Evolutionary conservation across 2,113 vertebrate genomes (phyloP).

Genomic region (Oxyura jamaicensis): DNA sequence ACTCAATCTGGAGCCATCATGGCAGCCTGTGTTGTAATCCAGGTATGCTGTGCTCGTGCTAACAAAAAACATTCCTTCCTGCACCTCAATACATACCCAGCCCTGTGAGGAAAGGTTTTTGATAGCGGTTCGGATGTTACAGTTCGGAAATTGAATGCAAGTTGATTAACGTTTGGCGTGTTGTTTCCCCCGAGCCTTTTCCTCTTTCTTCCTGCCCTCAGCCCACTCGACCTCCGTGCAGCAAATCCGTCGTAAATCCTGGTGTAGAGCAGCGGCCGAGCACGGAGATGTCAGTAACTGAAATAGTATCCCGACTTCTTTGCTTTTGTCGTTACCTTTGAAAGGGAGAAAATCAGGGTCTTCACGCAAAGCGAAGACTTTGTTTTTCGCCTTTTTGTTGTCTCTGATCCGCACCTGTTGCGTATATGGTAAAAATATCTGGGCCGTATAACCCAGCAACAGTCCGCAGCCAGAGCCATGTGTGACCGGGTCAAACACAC

Average conservation of each 20-base stretch:
- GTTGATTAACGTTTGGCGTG: background rate
- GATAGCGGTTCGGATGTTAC: background rate
- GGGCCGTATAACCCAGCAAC: conserved; percentile 71
- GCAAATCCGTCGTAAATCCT: background rate
- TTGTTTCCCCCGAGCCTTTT: background rate
- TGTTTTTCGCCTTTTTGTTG: conserved; percentile 48
- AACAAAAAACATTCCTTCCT: background rate
- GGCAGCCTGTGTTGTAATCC: background rate
- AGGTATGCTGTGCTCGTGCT: background rate
- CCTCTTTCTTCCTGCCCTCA: background rate
- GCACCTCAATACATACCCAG: background rate
- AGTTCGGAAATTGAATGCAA: background rate
- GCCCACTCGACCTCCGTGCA: background rate
- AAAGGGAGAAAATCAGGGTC: conserved; percentile 41
- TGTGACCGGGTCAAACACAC: conserved; percentile 78
- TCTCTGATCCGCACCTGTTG: conserved; percentile 77
- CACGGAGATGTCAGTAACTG: background rate
- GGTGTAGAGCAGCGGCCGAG: rapidly evolving
- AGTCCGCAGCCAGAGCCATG: conserved; percentile 66
- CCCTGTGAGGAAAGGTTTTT: background rate
- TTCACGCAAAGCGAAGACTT: conserved; percentile 37
- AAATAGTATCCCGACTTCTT: background rate
- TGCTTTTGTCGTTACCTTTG: background rate
- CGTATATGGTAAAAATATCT: conserved; percentile 74
- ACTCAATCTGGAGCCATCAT: background rate